These are phyloP conservation scores for Alviniconcha marisindica DNA, from an alignment of 1,140 invertebrate species.

Conservation along the genomic window DNA sequence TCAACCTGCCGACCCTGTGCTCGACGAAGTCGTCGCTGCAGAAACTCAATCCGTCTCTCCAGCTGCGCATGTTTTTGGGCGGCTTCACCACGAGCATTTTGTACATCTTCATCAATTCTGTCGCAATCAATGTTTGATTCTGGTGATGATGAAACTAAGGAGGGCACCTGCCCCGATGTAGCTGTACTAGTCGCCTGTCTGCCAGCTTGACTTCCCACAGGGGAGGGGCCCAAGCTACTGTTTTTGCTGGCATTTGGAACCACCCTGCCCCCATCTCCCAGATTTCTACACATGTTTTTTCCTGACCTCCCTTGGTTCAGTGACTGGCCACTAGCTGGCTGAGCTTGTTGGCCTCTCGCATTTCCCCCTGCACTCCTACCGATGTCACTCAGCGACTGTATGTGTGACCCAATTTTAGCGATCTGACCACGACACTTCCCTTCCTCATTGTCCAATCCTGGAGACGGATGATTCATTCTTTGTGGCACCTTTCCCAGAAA, in stretches of 20 bases:
- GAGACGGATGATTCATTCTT: slow-evolving; percentile 44
- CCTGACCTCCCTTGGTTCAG: not conserved
- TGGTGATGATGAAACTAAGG: not conserved
- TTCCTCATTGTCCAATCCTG: slow-evolving; percentile 29
- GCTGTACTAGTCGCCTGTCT: not conserved
- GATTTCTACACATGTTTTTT: slow-evolving; percentile 18
- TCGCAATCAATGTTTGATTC: not conserved
- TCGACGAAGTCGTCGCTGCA: slow-evolving; percentile 85
- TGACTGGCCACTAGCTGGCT: not conserved
- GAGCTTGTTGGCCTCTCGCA: not conserved
- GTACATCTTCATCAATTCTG: slow-evolving; percentile 26
- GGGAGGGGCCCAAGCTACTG: not conserved
- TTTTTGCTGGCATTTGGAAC: not conserved
- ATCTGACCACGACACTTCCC: slow-evolving; percentile 8
- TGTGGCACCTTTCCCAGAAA: not conserved
- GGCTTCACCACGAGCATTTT: slow-evolving; percentile 75
- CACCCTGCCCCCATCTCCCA: not conserved
- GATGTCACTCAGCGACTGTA: slow-evolving; percentile 7
- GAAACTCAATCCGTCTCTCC: slow-evolving; percentile 82
- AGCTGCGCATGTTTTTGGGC: slow-evolving; percentile 81
- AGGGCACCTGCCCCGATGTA: not conserved
- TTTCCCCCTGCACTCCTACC: slow-evolving; percentile 10
- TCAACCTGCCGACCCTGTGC: slow-evolving; percentile 85
- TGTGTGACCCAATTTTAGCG: slow-evolving; percentile 33
- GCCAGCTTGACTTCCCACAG: not conserved